Base-by-base conservation (phyloP, 2,113 vertebrate genomes). In the Sorex fumeus region DNA sequence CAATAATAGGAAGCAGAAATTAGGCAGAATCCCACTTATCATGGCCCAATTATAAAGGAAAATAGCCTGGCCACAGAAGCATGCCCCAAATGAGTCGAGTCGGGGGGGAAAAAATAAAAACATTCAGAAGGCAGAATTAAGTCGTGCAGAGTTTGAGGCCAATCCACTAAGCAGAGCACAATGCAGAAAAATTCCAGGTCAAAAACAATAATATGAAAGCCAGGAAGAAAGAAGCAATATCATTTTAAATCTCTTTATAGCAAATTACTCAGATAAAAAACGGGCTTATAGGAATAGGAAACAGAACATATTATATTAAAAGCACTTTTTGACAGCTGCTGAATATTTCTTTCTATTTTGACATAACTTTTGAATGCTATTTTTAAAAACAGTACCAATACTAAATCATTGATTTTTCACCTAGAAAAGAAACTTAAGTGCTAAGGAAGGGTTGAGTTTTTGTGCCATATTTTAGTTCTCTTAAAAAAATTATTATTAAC, bases 291-390 rank as follows among this genome's bases (percentile, higher is more conserved):
- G n/a, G 15, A 76, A 40, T 6, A 89, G 60, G 91, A 67, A 62
- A 76, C 34, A 80, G 60, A 40, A 53, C 66, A 53, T 87, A 50
- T 2, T 50, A 92, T 80, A 74, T 64, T 69, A 79, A 83, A 32
- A 75, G 8, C 25, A 87, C 77, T 67, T 91, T 3, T 1, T 93
- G 75, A 90, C n/a, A 90, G 25, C 16, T 45, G 23, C 45, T 79
- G n/a, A 23, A 32, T 79, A 90, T 94, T 93, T 91, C 74, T 88
- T 95, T 15, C 84, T 69, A 82, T 57, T 91, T 77, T 93, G 32
- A 57, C 23, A 23, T 76, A 93, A 93, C 9, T 87, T 91, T 87
- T 43, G 28, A 16, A 53, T 19, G 53, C 69, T 81, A 81, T 64
- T 88, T 95, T 87, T 76, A 94, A 90, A 75, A 53, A 53, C 82